Conservation (phyloP, 2,888 invertebrate species). For the Leptothorax acervorum region DNA sequence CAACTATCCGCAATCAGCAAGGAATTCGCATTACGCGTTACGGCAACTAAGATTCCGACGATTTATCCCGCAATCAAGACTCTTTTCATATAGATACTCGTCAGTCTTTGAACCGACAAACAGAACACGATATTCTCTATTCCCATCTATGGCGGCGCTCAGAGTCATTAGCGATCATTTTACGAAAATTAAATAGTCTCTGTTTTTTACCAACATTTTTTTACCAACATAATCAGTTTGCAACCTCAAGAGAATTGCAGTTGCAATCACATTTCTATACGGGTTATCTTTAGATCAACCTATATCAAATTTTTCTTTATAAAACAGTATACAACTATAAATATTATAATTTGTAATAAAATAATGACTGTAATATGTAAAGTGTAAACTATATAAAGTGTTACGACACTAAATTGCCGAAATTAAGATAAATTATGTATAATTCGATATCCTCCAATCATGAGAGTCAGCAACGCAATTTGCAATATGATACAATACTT, state of each 20-base stretch:
- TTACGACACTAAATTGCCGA: background rate
- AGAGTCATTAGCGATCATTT: conserved; percentile 65
- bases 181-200: conserved; percentile 61
- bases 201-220: conserved; percentile 21
- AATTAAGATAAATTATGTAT: conserved; percentile 1
- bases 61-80: conserved; percentile 66
- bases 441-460: background rate
- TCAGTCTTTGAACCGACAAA: conserved; percentile 69
- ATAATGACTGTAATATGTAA: background rate
- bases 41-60: conserved; percentile 59
- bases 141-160: conserved; percentile 69
- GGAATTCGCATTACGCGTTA: conserved; percentile 69
- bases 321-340: background rate
- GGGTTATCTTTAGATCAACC: background rate
- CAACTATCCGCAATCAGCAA: conserved; percentile 67
- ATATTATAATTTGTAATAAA: background rate
- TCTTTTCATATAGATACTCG: conserved; percentile 70
- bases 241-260: background rate
- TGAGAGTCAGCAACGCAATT: background rate
- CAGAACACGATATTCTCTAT: conserved; percentile 73
- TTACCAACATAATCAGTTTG: conserved; percentile 1
- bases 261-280: background rate
- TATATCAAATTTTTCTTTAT: background rate
- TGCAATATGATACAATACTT: background rate
- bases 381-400: background rate